A percentile compares a stretch with the other conserved stretches of the same genome.
Evolutionary conservation across 2,888 invertebrate species (phyloP).

Genomic region (Allolobophora icterica): DNA sequence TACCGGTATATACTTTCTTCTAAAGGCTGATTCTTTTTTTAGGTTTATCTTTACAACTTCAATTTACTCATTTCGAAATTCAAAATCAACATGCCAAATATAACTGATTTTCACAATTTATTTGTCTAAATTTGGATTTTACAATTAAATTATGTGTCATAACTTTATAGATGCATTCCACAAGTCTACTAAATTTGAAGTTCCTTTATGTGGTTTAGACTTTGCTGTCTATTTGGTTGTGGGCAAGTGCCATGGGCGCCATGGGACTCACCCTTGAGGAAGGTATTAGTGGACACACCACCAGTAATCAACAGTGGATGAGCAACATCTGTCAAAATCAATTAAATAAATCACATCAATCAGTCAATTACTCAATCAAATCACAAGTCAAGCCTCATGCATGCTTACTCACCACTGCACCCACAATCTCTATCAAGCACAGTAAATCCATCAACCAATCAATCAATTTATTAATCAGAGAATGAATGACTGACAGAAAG

Average conservation of each 20-base stretch:
- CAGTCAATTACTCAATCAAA: not conserved
- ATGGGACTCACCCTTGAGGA: constrained; percentile 46
- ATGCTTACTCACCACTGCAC: not conserved
- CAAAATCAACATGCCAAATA: not conserved
- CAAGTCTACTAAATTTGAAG: not conserved
- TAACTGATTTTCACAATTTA: not conserved
- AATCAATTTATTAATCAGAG: not conserved
- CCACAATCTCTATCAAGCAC: not conserved
- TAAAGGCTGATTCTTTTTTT: not conserved
- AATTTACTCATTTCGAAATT: not conserved
- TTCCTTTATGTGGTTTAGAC: too few species aligned
- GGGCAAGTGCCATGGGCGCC: constrained; percentile 9
- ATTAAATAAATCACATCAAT: not conserved
- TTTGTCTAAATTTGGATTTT: not conserved
- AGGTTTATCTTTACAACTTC: not conserved
- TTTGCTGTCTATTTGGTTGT: not conserved
- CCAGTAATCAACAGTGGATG: constrained; percentile 47
- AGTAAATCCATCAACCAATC: constrained; percentile 18
- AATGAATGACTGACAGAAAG: not conserved
- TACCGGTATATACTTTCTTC: too few species aligned
- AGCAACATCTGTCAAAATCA: constrained; percentile 45
- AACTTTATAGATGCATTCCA: not conserved
- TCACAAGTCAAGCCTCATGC: not conserved
- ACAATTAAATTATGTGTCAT: not conserved
- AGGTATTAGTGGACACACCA: constrained; percentile 45